Conservation (phyloP, 1,140 invertebrate species). For the Coenobita brevimanus region DNA sequence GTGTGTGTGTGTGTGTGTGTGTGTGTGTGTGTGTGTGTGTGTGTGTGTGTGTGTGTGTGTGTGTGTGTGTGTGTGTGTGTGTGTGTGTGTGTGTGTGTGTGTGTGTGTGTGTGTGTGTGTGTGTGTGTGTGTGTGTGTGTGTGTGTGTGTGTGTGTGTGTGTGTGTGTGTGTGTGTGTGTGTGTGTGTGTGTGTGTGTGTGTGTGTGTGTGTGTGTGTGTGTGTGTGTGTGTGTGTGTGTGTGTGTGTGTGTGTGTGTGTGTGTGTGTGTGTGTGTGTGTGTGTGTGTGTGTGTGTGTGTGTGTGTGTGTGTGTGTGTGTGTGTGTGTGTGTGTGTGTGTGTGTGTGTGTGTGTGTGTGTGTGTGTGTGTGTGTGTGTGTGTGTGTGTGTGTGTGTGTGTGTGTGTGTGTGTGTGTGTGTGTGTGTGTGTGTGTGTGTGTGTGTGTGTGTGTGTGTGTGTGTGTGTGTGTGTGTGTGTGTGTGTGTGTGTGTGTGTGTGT, state of each 20-base stretch:
- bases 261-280: constrained; percentile 40
- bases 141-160: neutral
- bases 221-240: constrained; percentile 5
- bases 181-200: neutral
- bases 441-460: constrained; percentile 39
- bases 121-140: too few relatives aligned
- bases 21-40: too few relatives aligned
- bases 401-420: constrained; percentile 13
- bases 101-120: too few relatives aligned
- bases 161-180: neutral
- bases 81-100: too few relatives aligned
- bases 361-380: constrained; percentile 15
- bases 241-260: constrained; percentile 34
- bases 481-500: neutral
- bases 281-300: constrained; percentile 37
- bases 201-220: neutral
- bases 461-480: constrained; percentile 35
- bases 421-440: constrained; percentile 36
- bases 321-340: neutral
- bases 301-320: constrained; percentile 3
- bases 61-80: neutral
- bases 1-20: too few relatives aligned
- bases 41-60: too few relatives aligned
- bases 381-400: neutral
- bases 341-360: constrained; percentile 24